phyloP scores from a whole-genome alignment of 2,113 vertebrate species.

The Hystrix cristata region DNA sequence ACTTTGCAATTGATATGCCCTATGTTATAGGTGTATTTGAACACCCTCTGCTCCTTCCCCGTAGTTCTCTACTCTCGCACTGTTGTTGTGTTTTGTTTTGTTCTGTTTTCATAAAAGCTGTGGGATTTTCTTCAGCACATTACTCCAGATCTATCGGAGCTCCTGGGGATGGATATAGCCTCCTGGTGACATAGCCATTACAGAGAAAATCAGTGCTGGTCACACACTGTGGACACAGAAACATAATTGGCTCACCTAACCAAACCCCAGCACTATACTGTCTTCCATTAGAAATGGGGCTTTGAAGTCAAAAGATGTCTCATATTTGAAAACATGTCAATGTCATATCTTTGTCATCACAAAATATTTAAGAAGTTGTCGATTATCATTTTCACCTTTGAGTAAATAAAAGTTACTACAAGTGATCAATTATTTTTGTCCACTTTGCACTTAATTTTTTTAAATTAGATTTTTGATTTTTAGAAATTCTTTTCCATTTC shows the following conservation, averaged over 20 bases:
- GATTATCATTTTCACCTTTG: background rate
- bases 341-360: background rate
- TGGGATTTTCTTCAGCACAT: background rate
- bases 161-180: background rate
- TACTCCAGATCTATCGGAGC: background rate
- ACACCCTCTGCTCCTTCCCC: background rate
- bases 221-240: background rate
- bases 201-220: background rate
- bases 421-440: background rate
- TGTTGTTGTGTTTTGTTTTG: background rate
- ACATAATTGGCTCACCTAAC: background rate
- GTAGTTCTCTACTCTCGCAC: background rate
- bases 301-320: background rate
- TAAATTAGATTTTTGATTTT: background rate
- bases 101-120: background rate
- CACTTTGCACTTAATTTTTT: background rate
- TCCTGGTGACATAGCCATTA: background rate
- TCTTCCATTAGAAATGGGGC: background rate
- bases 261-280: rapidly evolving
- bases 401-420: background rate
- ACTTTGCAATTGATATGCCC: background rate
- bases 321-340: background rate
- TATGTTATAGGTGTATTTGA: background rate
- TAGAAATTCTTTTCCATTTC: background rate
- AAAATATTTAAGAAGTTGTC: background rate